Evolutionary conservation across 64 coral and sea anemone genomes (phyloP).

Genomic region (Platygyra sinensis): DNA sequence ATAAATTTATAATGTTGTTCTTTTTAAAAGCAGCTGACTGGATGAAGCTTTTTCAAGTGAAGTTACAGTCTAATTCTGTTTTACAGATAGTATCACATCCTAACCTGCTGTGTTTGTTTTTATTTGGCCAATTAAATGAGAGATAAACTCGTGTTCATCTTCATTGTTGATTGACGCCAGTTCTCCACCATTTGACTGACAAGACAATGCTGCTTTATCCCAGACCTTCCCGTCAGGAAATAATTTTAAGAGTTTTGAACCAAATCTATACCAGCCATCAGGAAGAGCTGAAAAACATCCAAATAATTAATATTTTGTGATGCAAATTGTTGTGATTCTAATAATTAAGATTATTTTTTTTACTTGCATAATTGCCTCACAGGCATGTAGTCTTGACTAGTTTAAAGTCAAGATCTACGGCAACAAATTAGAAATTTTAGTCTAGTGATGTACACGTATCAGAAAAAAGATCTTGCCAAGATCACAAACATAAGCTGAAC

Average conservation of each 20-base stretch:
- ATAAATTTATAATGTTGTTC: neutral
- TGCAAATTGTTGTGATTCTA: neutral
- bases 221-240: slow-evolving; percentile 43
- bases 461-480: too few species aligned
- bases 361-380: too few species aligned
- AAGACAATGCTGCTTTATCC: slow-evolving; percentile 42
- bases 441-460: too few species aligned
- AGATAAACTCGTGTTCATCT: slow-evolving; percentile 29
- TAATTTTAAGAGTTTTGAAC: slow-evolving; percentile 39
- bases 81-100: neutral
- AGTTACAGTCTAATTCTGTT: neutral
- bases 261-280: slow-evolving; percentile 54
- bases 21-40: too few species aligned
- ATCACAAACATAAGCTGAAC: too few species aligned
- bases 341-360: too few species aligned
- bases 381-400: too few species aligned
- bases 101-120: slow-evolving; percentile 12
- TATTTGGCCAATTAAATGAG: neutral
- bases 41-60: too few species aligned
- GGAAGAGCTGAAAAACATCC: slow-evolving; percentile 11
- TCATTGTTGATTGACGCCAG: slow-evolving; percentile 45
- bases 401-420: too few species aligned
- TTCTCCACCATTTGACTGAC: slow-evolving; percentile 63
- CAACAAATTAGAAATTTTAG: too few species aligned
- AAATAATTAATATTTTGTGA: neutral